Base-by-base conservation (phyloP, 1,140 invertebrate species). In the Aphelinus certus region DNA sequence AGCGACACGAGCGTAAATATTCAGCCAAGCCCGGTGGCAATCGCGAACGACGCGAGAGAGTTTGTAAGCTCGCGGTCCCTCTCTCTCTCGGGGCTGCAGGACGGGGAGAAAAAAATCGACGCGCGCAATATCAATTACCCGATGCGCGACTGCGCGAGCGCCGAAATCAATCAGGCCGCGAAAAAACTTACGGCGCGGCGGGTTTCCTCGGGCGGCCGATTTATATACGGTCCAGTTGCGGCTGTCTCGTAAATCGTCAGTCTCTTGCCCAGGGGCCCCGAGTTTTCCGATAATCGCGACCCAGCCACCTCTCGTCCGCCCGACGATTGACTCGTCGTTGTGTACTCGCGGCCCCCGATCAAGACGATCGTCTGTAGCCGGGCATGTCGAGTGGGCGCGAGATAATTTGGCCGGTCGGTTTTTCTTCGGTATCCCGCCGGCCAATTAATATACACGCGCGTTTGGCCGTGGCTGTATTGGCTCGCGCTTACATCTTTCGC, bases 141-240 rank as follows among this genome's bases (percentile, higher is more conserved):
- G 45, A 9, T 46, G 66, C 49, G 51, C 5, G 48, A 51, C n/a
- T 42, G 61, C 61, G 61, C 61, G 51, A 42, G 45, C 62, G 60
- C 6, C 51, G 43, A 71, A 71, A 63, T 71, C 69, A 71, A 71
- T 71, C 60, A 63, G 63, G 64, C 9, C 63, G n/a, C 26, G 64
- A 66, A 55, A 47, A 49, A 55, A 66, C 43, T 55, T 26, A 26
- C 26, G 26, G 26, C 26, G 26, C 63, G n/a, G n/a, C 64, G 64
- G 51, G 42, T 66, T 66, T 66, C 7, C 64, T 56, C 64, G 45
- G 6, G 55, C 42, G 60, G 46, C 61, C 1, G 9, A 3, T n/a
- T 47, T 46, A 4, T 4, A n/a, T 26, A 6, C 63, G 2, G 42
- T 53, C 48, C 51, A 7, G 45, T 66, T 66, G 43, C 64, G 64